These are phyloP conservation scores for Trissonchulus sp. DNA, from an alignment of 2,888 invertebrate genomes.

Conservation along the genomic window DNA sequence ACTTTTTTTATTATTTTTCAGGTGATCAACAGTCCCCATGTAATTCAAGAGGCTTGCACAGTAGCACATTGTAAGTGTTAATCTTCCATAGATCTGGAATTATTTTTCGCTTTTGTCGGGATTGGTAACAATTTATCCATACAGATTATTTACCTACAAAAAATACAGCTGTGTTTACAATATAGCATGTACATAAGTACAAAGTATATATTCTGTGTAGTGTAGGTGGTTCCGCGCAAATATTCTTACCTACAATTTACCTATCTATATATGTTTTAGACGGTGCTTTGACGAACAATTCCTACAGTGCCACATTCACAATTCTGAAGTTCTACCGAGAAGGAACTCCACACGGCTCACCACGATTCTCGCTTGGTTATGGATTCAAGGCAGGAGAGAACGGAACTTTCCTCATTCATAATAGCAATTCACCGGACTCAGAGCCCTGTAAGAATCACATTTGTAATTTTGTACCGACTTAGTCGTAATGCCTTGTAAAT, in stretches of 20 bases:
- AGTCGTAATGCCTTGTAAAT: too few relatives aligned
- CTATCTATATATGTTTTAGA: conserved; percentile 44
- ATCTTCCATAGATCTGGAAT: too few relatives aligned
- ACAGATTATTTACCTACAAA: too few relatives aligned
- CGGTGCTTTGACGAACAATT: conserved; percentile 52
- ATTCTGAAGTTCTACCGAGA: conserved; percentile 52
- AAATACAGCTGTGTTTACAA: too few relatives aligned
- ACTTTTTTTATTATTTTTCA: conserved; percentile 30
- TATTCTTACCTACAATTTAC: too few relatives aligned
- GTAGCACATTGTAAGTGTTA: conserved; percentile 50
- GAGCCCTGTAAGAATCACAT: conserved; percentile 46
- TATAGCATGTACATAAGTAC: too few relatives aligned
- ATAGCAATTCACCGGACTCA: conserved; percentile 50
- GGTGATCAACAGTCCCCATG: conserved; percentile 53
- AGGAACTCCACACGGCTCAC: conserved; percentile 52
- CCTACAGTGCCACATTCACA: conserved; percentile 52
- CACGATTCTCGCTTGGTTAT: conserved; percentile 51
- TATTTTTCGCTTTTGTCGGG: too few relatives aligned
- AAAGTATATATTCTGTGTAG: too few relatives aligned
- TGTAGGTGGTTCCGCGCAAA: too few relatives aligned
- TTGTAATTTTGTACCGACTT: background rate
- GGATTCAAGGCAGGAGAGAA: conserved; percentile 52
- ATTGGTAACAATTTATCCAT: too few relatives aligned
- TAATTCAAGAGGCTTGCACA: conserved; percentile 52
- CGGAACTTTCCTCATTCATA: conserved; percentile 52